Evolutionary conservation across 2,888 invertebrate species (phyloP).

Genomic region (Sialis fuliginosa): DNA sequence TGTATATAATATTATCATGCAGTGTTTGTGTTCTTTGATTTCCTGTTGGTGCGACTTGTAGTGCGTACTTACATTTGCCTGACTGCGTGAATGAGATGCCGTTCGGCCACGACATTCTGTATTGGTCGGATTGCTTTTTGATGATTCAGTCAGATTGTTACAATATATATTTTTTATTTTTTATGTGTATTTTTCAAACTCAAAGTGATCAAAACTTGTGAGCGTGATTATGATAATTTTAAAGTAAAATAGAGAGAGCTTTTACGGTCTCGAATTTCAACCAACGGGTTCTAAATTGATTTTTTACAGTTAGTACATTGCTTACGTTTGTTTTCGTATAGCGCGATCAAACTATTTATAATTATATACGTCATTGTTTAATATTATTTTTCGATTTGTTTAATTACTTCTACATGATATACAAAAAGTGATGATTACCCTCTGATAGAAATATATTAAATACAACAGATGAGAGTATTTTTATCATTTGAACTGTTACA

Average conservation of each 20-base stretch:
- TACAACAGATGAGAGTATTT: conserved; percentile 25
- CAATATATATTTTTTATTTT: conserved; percentile 7
- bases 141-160: conserved; percentile 7
- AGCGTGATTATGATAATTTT: conserved; percentile 8
- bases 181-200: conserved; percentile 9
- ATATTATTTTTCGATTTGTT: too few relatives aligned
- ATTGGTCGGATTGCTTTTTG: neutral
- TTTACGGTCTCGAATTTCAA: neutral
- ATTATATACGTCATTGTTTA: too few relatives aligned
- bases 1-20: conserved; percentile 23
- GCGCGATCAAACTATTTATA: too few relatives aligned
- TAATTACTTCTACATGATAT: too few relatives aligned
- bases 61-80: conserved; percentile 3
- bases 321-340: too few relatives aligned
- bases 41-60: conserved; percentile 1
- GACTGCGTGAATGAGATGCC: conserved; percentile 3
- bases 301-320: too few relatives aligned
- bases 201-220: conserved; percentile 8
- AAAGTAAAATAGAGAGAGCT: neutral
- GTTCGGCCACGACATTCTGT: neutral
- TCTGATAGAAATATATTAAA: neutral
- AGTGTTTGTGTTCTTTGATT: conserved; percentile 10
- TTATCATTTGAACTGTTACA: conserved; percentile 18
- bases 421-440: too few relatives aligned
- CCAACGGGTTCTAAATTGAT: too few relatives aligned